phyloP scores from a whole-genome alignment of 2,888 invertebrate species.

The Bugulina stolonifera region DNA sequence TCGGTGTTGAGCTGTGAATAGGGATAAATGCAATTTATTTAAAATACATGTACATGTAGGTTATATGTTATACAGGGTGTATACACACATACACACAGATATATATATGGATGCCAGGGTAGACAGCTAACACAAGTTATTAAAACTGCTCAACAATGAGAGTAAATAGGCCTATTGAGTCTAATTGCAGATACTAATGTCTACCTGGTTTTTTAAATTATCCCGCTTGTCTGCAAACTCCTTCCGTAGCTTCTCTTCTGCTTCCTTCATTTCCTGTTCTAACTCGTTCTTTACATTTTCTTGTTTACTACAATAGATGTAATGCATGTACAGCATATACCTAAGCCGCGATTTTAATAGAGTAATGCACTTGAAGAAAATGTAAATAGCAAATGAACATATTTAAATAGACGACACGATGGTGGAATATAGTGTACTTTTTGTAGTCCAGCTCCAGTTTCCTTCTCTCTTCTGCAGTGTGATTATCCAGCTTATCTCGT shows the following conservation, averaged over 20 bases:
- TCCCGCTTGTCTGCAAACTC: slow-evolving; percentile 1
- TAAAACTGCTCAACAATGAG: neutral
- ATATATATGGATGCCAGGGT: neutral
- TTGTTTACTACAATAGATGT: slow-evolving; percentile 30
- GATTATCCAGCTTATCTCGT: slow-evolving; percentile 35
- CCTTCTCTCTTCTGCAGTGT: slow-evolving; percentile 40
- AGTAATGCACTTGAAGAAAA: no score
- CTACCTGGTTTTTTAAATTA: neutral
- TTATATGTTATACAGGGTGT: neutral
- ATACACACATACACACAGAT: neutral
- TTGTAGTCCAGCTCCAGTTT: slow-evolving; percentile 37
- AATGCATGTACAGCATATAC: no score
- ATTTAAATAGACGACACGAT: no score
- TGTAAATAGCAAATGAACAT: no score
- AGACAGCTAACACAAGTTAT: no score
- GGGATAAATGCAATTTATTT: no score
- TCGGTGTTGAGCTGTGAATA: neutral
- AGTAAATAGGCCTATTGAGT: neutral
- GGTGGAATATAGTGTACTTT: no score
- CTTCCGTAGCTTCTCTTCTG: slow-evolving; percentile 37
- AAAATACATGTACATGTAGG: no score
- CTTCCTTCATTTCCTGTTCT: slow-evolving; percentile 37
- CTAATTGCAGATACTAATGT: no score
- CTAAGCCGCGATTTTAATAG: no score
- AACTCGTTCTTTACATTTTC: slow-evolving; percentile 36